Evolutionary conservation across 1,140 invertebrate genomes (phyloP).

Genomic region (Eueides isabella): DNA sequence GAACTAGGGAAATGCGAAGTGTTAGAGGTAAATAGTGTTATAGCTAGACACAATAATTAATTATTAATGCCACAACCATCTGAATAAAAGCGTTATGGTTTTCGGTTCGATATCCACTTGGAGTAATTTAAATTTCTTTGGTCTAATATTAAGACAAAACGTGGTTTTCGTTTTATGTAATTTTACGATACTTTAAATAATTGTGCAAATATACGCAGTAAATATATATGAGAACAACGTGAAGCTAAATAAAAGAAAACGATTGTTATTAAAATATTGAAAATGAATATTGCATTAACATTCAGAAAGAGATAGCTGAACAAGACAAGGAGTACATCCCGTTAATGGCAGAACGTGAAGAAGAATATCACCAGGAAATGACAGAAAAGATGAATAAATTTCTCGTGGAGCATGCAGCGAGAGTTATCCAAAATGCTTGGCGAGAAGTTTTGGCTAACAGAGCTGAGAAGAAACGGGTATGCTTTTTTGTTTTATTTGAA

Average conservation of each 20-base stretch:
- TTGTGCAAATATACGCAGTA: no score
- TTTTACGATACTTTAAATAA: no score
- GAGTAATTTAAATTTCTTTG: no score
- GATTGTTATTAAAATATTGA: no score
- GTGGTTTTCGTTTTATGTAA: no score
- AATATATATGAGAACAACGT: no score
- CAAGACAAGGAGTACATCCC: constrained; percentile 75
- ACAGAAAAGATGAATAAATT: constrained; percentile 73
- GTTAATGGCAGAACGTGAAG: constrained; percentile 76
- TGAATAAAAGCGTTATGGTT: no score
- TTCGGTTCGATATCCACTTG: no score
- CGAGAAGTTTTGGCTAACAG: constrained; percentile 66
- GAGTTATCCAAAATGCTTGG: constrained; percentile 75
- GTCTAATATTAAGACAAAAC: no score
- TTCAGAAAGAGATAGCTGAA: constrained; percentile 58
- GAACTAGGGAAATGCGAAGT: constrained; percentile 67
- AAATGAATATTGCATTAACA: not conserved
- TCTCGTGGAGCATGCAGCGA: constrained; percentile 70
- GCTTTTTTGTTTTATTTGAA: not conserved
- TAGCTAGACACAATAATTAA: no score
- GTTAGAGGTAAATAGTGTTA: constrained; percentile 59
- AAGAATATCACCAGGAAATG: constrained; percentile 77
- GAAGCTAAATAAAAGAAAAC: no score
- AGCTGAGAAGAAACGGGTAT: constrained; percentile 77
- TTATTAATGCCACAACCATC: no score